Evolutionary conservation across 2,797 vertebrate species (phyloP).

Genomic region (Rhadinocentrus ornatus): DNA sequence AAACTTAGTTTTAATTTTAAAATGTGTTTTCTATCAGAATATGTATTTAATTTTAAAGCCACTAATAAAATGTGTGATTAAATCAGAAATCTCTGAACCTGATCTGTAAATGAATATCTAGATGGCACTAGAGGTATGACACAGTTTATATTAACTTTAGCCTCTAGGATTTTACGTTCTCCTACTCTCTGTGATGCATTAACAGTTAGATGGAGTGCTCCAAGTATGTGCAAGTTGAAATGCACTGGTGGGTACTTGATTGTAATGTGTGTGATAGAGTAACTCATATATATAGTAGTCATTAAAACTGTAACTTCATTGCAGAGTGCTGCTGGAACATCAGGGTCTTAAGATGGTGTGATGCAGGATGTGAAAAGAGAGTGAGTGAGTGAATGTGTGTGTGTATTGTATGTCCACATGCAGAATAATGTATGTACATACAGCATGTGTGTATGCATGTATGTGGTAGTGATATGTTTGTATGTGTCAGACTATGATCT

Average conservation of each 20-base stretch:
- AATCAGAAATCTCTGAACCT: neutral
- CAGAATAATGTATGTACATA: conserved; percentile 12
- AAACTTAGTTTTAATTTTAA: neutral
- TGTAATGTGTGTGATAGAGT: conserved; percentile 46
- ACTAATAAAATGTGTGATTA: neutral
- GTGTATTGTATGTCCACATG: conserved; percentile 2
- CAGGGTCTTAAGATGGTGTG: conserved; percentile 50
- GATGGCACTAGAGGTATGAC: neutral
- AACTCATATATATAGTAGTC: conserved; percentile 20
- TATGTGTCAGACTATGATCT: conserved; percentile 63
- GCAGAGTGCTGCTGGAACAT: conserved; percentile 34
- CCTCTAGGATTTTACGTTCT: neutral
- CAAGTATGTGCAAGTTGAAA: conserved; percentile 41
- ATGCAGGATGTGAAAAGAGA: conserved; percentile 45
- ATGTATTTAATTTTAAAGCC: neutral
- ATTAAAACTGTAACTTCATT: conserved; percentile 32
- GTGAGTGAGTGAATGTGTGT: conserved; percentile 25
- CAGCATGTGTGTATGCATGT: conserved; percentile 14
- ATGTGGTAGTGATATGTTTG: conserved; percentile 51
- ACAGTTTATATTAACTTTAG: neutral
- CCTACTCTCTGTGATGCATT: conserved; percentile 26
- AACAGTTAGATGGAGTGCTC: conserved; percentile 8
- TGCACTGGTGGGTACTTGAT: conserved; percentile 18
- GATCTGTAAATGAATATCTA: neutral
- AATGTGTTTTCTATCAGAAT: neutral